A percentile compares a stretch with the other conserved stretches of the same genome.
These are phyloP conservation scores for Raja brachyura DNA, from an alignment of 2,113 vertebrate species.

Conservation along the genomic window DNA sequence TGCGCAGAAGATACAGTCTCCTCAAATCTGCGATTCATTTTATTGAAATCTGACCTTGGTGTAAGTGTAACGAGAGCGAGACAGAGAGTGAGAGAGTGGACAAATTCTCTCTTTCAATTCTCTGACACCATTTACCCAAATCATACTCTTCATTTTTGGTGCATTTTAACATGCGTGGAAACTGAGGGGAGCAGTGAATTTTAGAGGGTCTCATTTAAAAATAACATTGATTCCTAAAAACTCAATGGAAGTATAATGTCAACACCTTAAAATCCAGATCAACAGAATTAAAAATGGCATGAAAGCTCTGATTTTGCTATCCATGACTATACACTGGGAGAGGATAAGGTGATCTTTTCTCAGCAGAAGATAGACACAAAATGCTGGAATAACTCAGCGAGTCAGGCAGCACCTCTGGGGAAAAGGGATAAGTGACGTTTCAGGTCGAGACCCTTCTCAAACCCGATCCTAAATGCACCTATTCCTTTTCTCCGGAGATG, in stretches of 20 bases:
- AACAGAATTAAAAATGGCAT: not conserved
- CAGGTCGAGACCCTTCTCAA: too few relatives aligned
- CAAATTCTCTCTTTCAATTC: not conserved
- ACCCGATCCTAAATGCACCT: too few relatives aligned
- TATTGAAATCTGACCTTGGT: conserved; percentile 32
- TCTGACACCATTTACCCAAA: not conserved
- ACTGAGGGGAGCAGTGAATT: not conserved
- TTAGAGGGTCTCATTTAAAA: not conserved
- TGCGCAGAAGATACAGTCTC: conserved; percentile 27
- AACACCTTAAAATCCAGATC: not conserved
- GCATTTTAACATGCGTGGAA: not conserved
- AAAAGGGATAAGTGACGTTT: too few relatives aligned
- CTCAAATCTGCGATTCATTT: conserved; percentile 37
- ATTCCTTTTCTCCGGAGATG: too few relatives aligned
- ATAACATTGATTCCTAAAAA: not conserved
- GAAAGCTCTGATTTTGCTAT: not conserved
- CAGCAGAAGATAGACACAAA: too few relatives aligned
- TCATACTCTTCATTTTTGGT: not conserved
- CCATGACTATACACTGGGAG: not conserved
- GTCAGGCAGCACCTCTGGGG: too few relatives aligned
- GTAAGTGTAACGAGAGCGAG: not conserved
- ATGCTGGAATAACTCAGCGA: too few relatives aligned
- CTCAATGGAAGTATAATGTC: not conserved
- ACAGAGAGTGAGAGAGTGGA: not conserved
- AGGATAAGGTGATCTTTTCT: not conserved